Evolutionary conservation across 2,797 vertebrate species (phyloP).

Genomic region (Urosaurus nigricauda): DNA sequence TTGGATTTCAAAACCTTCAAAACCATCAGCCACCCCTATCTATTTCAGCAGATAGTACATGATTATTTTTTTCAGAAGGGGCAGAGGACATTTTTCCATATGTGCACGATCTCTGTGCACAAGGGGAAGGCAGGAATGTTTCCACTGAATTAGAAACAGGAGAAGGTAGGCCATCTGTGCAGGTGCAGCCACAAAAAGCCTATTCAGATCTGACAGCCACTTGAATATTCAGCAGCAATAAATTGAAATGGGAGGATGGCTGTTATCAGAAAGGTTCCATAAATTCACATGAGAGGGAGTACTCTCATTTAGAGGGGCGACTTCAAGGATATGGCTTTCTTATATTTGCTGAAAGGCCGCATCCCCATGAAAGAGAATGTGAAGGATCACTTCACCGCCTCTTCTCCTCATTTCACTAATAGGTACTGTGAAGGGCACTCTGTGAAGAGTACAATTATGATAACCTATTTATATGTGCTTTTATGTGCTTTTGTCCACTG

Average conservation of each 20-base stretch:
- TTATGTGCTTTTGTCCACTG: background rate
- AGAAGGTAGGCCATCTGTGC: background rate
- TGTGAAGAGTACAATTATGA: constrained; percentile 33
- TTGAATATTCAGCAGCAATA: constrained; percentile 42
- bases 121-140: background rate
- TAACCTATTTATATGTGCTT: constrained; percentile 7
- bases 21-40: background rate
- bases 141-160: background rate
- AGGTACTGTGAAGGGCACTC: constrained; percentile 27
- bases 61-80: background rate
- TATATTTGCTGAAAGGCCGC: constrained; percentile 27
- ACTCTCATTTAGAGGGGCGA: background rate
- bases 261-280: constrained; percentile 24
- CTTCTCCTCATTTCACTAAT: constrained; percentile 51
- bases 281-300: constrained; percentile 7
- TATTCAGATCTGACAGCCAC: constrained; percentile 5
- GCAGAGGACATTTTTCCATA: background rate
- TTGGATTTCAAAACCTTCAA: background rate
- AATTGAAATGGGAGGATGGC: background rate
- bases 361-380: background rate
- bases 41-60: background rate
- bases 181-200: background rate
- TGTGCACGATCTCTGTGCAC: background rate
- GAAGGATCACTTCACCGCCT: constrained; percentile 32
- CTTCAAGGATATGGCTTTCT: constrained; percentile 49